These are phyloP conservation scores for Diloba caeruleocephala DNA, from an alignment of 2,888 invertebrate genomes.

Conservation along the genomic window DNA sequence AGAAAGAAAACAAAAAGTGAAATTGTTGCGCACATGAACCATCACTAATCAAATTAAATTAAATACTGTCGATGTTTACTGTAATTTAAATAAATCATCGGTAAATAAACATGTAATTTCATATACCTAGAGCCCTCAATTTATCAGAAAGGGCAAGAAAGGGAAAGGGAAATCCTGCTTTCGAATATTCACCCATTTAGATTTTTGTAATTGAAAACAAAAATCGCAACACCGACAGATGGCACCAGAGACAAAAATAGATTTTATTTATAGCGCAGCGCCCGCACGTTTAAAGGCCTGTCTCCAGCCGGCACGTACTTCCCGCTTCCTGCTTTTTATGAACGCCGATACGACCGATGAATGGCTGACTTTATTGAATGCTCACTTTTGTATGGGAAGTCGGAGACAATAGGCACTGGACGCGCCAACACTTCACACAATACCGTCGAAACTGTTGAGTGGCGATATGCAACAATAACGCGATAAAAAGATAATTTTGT, in stretches of 20 bases:
- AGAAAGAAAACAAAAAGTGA: no score
- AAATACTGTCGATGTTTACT: no score
- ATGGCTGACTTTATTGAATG: slow-evolving; percentile 65
- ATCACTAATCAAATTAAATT: no score
- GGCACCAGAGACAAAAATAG: slow-evolving; percentile 50
- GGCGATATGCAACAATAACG: slow-evolving; percentile 44
- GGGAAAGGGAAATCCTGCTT: no score
- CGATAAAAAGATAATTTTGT: slow-evolving; percentile 26
- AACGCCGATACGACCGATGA: slow-evolving; percentile 65
- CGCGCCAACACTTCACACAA: slow-evolving; percentile 50
- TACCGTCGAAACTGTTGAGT: slow-evolving; percentile 44
- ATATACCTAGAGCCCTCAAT: no score
- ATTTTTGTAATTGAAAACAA: slow-evolving; percentile 24
- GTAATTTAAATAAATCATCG: no score
- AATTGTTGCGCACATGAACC: no score
- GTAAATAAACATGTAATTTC: no score
- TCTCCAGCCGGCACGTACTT: slow-evolving; percentile 76
- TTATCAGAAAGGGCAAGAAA: no score
- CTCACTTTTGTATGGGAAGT: slow-evolving; percentile 64
- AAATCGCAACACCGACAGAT: slow-evolving; percentile 33
- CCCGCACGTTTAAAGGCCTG: slow-evolving; percentile 70
- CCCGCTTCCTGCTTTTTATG: slow-evolving; percentile 78
- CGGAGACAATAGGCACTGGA: slow-evolving; percentile 46
- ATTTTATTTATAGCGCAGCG: slow-evolving; percentile 47
- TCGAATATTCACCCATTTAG: no score